These are phyloP conservation scores for Blastobasis lacticolella DNA, from an alignment of 2,888 invertebrate genomes.

Conservation along the genomic window DNA sequence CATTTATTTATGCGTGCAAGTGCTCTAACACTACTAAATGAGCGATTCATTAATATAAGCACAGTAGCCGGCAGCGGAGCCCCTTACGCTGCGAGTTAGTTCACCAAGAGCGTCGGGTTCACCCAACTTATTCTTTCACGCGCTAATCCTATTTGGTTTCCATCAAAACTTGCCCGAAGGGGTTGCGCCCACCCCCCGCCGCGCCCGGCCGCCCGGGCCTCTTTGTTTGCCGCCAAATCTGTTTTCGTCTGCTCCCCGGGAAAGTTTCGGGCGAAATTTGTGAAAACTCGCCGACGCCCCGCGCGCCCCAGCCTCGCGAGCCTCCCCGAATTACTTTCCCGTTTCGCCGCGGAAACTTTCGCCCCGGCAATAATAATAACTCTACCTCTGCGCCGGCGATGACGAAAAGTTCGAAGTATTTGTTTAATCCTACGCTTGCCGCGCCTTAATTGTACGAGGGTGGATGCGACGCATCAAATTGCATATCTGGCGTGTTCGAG, in stretches of 20 bases:
- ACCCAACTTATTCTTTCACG: constrained; percentile 59
- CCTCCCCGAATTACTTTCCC: constrained; percentile 60
- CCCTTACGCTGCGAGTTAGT: constrained; percentile 23
- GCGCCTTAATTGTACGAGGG: constrained; percentile 52
- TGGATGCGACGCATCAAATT: no score
- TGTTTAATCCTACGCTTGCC: constrained; percentile 60
- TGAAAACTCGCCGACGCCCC: constrained; percentile 36
- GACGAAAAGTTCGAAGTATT: constrained; percentile 70
- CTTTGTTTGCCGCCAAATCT: constrained; percentile 67
- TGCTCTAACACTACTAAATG: no score
- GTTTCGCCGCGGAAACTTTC: constrained; percentile 57
- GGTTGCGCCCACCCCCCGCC: constrained; percentile 32
- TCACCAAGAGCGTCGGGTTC: constrained; percentile 44
- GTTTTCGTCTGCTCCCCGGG: constrained; percentile 59
- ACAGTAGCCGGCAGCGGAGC: neutral
- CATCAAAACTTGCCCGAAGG: constrained; percentile 67
- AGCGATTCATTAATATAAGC: no score
- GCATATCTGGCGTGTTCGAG: no score
- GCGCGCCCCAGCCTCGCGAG: constrained; percentile 7
- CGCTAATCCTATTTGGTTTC: constrained; percentile 69
- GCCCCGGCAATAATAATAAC: constrained; percentile 63
- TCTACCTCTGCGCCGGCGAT: constrained; percentile 43
- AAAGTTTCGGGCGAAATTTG: constrained; percentile 50
- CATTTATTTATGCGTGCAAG: no score
- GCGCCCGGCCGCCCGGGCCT: constrained; percentile 23